These are phyloP conservation scores for Lates japonicus DNA, from an alignment of 2,797 vertebrate species.

Conservation along the genomic window DNA sequence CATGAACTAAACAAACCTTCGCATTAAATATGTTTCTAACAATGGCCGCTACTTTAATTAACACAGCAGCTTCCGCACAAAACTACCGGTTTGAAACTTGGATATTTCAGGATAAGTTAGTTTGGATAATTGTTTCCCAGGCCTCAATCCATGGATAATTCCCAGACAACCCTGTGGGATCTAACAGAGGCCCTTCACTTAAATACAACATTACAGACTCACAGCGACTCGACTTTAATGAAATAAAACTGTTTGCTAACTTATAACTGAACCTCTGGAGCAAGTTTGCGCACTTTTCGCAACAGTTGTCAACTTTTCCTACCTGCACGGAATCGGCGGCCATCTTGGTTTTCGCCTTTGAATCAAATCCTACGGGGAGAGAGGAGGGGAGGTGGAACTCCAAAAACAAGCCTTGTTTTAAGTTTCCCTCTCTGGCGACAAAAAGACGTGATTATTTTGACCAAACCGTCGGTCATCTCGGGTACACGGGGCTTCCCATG, in stretches of 20 bases:
- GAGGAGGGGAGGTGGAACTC: conserved; percentile 81
- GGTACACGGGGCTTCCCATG: conserved; percentile 72
- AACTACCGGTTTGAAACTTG: conserved; percentile 5
- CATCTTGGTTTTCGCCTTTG: conserved; percentile 90
- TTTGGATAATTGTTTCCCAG: conserved; percentile 83
- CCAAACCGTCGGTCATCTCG: conserved; percentile 74
- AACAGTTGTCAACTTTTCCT: conserved; percentile 88
- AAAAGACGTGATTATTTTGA: conserved; percentile 60
- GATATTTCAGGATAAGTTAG: conserved; percentile 58
- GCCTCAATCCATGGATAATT: conserved; percentile 84
- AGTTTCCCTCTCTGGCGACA: conserved; percentile 80
- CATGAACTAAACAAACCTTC: background rate
- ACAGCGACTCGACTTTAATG: conserved; percentile 1
- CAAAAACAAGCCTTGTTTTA: conserved; percentile 81
- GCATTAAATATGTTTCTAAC: fast-evolving
- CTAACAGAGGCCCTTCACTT: conserved; percentile 6
- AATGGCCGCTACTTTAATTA: no score
- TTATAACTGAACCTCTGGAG: background rate
- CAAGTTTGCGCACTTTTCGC: conserved; percentile 80
- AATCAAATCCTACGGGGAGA: conserved; percentile 87
- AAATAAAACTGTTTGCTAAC: conserved; percentile 26
- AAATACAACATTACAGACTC: background rate
- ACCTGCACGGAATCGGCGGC: conserved; percentile 90
- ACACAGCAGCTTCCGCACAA: background rate
- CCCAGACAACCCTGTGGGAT: conserved; percentile 68